phyloP scores from a whole-genome alignment of 2,797 vertebrate genomes.

The Fringilla coelebs region DNA sequence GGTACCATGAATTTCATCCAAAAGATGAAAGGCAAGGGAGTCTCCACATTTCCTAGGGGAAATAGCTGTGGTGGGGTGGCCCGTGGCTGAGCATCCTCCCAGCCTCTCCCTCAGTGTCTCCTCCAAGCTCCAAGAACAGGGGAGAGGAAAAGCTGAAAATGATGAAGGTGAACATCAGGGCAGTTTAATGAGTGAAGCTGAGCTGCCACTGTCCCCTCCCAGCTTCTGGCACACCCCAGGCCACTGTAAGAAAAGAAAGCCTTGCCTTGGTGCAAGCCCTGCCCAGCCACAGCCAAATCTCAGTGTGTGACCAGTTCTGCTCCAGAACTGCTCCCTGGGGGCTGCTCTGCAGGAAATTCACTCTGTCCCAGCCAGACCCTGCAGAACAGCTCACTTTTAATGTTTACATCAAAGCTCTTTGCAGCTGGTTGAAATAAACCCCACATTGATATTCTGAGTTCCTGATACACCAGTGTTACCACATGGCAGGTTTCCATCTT shows the following conservation, averaged over 20 bases:
- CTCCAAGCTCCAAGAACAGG: rapidly evolving
- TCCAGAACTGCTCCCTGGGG: not conserved
- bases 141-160: not conserved
- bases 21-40: not conserved
- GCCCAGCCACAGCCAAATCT: not conserved
- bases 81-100: not conserved
- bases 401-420: not conserved
- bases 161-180: rapidly evolving
- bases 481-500: not conserved
- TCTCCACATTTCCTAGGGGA: not conserved
- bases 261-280: not conserved
- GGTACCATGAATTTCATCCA: not conserved
- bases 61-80: not conserved
- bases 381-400: not conserved
- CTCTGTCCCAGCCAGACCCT: not conserved
- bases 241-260: not conserved
- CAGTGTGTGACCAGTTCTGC: rapidly evolving
- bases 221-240: not conserved
- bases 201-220: not conserved
- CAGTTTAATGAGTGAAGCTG: not conserved
- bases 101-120: not conserved
- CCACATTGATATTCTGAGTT: not conserved
- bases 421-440: not conserved
- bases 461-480: rapidly evolving
- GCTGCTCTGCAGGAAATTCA: not conserved